These are phyloP conservation scores for Microtus obscurus DNA, from an alignment of 2,797 vertebrate species.

Conservation along the genomic window DNA sequence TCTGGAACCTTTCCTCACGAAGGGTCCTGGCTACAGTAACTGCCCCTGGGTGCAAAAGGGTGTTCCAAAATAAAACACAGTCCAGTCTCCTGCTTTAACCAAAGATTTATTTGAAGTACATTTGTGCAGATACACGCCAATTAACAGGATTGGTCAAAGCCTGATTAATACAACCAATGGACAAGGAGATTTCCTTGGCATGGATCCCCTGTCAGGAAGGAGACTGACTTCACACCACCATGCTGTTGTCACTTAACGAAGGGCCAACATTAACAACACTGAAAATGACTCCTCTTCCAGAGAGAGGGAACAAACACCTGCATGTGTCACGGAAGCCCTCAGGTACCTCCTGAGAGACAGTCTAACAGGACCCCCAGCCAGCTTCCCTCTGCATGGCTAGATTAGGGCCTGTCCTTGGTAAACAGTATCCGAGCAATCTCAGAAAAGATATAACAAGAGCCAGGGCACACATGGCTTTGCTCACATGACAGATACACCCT, in stretches of 20 bases:
- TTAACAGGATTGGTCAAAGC: constrained; percentile 86
- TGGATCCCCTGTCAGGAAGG: constrained; percentile 84
- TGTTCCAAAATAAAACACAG: constrained; percentile 72
- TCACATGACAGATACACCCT: constrained; percentile 77
- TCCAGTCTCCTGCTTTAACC: constrained; percentile 78
- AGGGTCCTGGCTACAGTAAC: background rate
- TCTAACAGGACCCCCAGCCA: constrained; percentile 84
- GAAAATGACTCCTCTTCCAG: constrained; percentile 84
- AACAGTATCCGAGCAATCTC: constrained; percentile 81
- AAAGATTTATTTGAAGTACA: constrained; percentile 88
- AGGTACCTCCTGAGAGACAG: constrained; percentile 88
- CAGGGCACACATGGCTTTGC: constrained; percentile 68
- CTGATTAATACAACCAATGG: constrained; percentile 81
- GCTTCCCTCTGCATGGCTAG: constrained; percentile 82
- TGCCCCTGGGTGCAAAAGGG: constrained; percentile 39
- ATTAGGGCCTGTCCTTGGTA: constrained; percentile 83
- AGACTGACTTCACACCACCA: constrained; percentile 78
- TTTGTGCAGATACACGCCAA: constrained; percentile 85
- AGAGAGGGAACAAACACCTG: constrained; percentile 75
- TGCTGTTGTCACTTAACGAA: constrained; percentile 83
- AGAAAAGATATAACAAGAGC: constrained; percentile 84
- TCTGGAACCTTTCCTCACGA: background rate
- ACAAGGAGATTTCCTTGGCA: constrained; percentile 84
- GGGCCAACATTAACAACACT: constrained; percentile 86
- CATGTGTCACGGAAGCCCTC: constrained; percentile 60